Base-by-base conservation (phyloP, 2,888 invertebrate species). In the Tortricodes alternella region DNA sequence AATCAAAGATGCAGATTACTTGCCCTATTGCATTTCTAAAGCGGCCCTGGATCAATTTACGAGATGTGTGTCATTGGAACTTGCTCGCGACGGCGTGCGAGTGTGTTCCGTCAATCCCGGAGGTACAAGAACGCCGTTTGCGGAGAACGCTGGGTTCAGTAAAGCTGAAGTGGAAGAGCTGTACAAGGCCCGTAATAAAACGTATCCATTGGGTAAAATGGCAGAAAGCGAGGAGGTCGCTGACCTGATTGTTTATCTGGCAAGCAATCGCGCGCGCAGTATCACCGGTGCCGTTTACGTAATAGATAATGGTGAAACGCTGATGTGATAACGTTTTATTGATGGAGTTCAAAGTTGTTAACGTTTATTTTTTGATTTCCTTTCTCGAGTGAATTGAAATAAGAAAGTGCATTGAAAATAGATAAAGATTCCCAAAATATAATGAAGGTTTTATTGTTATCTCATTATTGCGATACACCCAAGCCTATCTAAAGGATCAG, bases 61-160 rank as follows among this genome's bases (percentile, higher is more conserved):
- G 0, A 93, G 94, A 74, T 97, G 97, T 76, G 91, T 94, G 6
- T 98, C 99, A 8, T 82, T 98, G 48, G 98, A 97, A 72, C 83
- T 96, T 48, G 96, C 94, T 29, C 74, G 92, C 0, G 93, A 94
- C 69, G 93, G 94, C 62, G 95, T 98, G 0, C 92, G 98, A 34
- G 97, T 96, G 0, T 98, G 98, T 83, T 93, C 95, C 24, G 97
- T 98, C 0, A 97, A 97, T 86, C 98, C 98, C 4, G 98, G 98
- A n/a, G 97, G 97, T 0, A 94, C 96, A 3, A 83, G 94, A n/a
- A 98, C 98, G 9, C 61, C 73, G 23, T 89, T 89, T 60, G 79
- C 73, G 13, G 73, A 78, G 67, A 85, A 97, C 95, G 87, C 92
- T 95, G 76, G 96, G 94, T 77, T 94, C 92, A 69, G 92, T 92